These are phyloP conservation scores for Agonum fuliginosum DNA, from an alignment of 2,888 invertebrate genomes.

Conservation along the genomic window DNA sequence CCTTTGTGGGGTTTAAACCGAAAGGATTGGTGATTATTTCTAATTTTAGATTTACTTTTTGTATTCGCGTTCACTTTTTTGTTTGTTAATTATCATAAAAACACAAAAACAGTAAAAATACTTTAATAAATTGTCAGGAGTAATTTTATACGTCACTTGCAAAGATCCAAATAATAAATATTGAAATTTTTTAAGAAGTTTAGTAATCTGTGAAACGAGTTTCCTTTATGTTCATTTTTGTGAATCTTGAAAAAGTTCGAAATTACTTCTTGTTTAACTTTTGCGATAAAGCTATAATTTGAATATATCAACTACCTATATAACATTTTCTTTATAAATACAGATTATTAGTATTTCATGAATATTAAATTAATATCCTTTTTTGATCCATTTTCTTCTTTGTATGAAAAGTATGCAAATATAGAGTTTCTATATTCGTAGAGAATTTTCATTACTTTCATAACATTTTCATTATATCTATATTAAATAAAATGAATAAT, in stretches of 20 bases:
- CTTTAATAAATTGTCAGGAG: not conserved
- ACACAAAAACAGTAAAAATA: not conserved
- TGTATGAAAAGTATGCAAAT: no score
- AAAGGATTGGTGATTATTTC: no score
- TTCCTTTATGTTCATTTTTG: slow-evolving; percentile 11
- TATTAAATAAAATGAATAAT: no score
- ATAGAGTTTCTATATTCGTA: no score
- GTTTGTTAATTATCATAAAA: no score
- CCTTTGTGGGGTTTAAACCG: no score
- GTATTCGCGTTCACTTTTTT: no score
- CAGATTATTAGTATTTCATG: not conserved
- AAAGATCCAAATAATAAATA: slow-evolving; percentile 18
- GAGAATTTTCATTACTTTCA: no score
- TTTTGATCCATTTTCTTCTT: no score
- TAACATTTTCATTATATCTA: no score
- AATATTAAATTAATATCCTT: not conserved
- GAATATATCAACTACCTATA: not conserved
- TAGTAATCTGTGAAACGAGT: slow-evolving; percentile 1
- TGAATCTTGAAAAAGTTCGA: slow-evolving; percentile 22
- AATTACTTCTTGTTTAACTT: slow-evolving; percentile 22
- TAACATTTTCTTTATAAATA: no score
- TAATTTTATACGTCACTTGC: not conserved
- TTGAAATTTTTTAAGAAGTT: slow-evolving; percentile 3
- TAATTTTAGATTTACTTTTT: no score
- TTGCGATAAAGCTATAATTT: slow-evolving; percentile 2